Base-by-base conservation (phyloP, 2,888 invertebrate species). In the Chloromyia formosa region DNA sequence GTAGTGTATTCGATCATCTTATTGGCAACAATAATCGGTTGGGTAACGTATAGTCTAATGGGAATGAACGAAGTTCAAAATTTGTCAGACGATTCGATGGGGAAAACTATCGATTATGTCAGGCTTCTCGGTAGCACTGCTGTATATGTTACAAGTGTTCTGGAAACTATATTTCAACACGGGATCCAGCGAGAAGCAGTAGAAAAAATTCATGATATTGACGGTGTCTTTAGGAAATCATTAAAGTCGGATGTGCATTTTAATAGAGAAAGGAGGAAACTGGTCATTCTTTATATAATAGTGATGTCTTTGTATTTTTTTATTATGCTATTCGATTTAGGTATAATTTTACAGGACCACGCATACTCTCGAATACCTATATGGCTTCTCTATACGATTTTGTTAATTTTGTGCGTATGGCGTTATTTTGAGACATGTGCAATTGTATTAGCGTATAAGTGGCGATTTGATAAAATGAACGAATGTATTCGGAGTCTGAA, bases 391-490 rank as follows among this genome's bases (percentile, higher is more conserved):
- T 83, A 84, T 75, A 73, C 82, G 45, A 9, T 83, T 72, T 82
- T 84, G 0, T 74, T 82, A 35, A 22, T 81, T 0, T 78, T 82
- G 7, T 82, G 82, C 54, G 82, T 82, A 1, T 1, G 83, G 58
- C 79, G 83, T 18, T 84, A 84, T 74, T 82, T 82, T 77, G 85
- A 85, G 79, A 81, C 82, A 60, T 81, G 81, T n/a, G 78, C 79
- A 1, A 74, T 77, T 14, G 77, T 84, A 0, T 75, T 75, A 4
- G 79, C 83, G 1, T 78, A 84, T n/a, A 81, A 81, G 2, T 74
- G 76, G 27, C 80, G 84, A 1, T 80, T 85, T 73, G 79, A 80
- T 14, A 72, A 81, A 60, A 75, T 85, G 1, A 79, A 81, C 16
- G 64, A 75, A 1, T 72, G 79, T 18, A 74, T 85, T 9, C 76